Conservation (phyloP, 1,140 invertebrate species). For the Coelopa frigida region DNA sequence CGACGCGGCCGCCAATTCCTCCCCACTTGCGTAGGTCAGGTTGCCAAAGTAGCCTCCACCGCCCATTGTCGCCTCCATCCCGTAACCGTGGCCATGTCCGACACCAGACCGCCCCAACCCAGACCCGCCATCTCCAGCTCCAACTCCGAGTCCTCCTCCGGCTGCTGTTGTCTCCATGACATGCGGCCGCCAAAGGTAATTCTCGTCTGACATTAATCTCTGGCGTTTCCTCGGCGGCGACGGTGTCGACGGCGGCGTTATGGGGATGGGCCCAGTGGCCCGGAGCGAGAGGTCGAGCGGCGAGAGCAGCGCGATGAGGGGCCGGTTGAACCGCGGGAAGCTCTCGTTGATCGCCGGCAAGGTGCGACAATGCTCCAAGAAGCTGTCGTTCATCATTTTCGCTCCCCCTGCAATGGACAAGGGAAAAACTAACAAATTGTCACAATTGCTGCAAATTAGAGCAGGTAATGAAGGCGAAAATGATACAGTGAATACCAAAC, state of each 20-base stretch:
- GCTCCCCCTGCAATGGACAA: too few species aligned
- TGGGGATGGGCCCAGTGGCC: conserved; percentile 45
- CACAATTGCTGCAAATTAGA: too few species aligned
- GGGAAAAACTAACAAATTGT: too few species aligned
- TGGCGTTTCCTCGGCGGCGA: conserved; percentile 50
- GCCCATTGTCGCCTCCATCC: neutral
- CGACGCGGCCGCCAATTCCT: too few species aligned
- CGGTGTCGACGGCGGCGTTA: conserved; percentile 55
- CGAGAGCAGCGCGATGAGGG: conserved; percentile 40
- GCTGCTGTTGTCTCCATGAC: conserved; percentile 18
- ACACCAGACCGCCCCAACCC: too few species aligned
- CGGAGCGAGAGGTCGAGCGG: conserved; percentile 52
- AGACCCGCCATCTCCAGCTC: too few species aligned
- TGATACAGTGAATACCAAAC: too few species aligned
- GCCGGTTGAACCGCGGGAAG: conserved; percentile 40
- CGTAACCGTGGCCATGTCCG: conserved; percentile 6
- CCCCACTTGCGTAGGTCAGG: neutral
- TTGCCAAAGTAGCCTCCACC: conserved; percentile 18
- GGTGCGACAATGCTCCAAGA: conserved; percentile 30
- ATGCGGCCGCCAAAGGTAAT: conserved; percentile 47
- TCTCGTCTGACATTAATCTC: conserved; percentile 43
- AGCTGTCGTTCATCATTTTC: conserved; percentile 23
- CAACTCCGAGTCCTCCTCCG: too few species aligned
- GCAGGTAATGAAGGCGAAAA: too few species aligned
- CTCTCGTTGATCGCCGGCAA: conserved; percentile 42